Conservation (phyloP, 2,113 vertebrate genomes). For the Talpa occidentalis region DNA sequence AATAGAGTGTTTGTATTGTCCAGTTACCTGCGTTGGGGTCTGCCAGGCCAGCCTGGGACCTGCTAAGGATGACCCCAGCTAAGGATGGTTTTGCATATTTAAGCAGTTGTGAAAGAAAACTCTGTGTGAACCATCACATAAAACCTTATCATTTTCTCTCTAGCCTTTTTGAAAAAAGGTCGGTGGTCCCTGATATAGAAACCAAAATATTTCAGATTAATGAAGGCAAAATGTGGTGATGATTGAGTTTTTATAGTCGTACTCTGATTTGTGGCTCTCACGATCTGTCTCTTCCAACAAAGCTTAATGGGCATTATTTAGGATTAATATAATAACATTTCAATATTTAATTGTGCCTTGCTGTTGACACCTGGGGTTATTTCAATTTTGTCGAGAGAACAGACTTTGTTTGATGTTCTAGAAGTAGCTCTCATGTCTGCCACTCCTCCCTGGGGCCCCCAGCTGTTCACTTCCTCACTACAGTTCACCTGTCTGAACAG, state of each 20-base stretch:
- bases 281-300: background rate
- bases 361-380: background rate
- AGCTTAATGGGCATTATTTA: background rate
- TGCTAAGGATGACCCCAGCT: background rate
- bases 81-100: slow-evolving; percentile 38
- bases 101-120: background rate
- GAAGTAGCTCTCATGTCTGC: background rate
- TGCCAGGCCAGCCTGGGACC: background rate
- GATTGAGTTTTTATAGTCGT: background rate
- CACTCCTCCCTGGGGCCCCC: background rate
- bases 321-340: slow-evolving; percentile 24
- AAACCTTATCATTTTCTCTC: background rate
- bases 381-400: background rate
- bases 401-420: background rate
- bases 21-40: background rate
- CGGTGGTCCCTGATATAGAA: background rate
- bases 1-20: background rate
- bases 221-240: background rate
- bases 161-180: background rate
- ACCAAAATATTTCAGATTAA: background rate
- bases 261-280: slow-evolving; percentile 5
- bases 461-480: background rate
- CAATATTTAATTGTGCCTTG: background rate
- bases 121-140: background rate
- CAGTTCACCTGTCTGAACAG: background rate